phyloP scores from a whole-genome alignment of 2,888 invertebrate species.

The Tyria jacobaeae region DNA sequence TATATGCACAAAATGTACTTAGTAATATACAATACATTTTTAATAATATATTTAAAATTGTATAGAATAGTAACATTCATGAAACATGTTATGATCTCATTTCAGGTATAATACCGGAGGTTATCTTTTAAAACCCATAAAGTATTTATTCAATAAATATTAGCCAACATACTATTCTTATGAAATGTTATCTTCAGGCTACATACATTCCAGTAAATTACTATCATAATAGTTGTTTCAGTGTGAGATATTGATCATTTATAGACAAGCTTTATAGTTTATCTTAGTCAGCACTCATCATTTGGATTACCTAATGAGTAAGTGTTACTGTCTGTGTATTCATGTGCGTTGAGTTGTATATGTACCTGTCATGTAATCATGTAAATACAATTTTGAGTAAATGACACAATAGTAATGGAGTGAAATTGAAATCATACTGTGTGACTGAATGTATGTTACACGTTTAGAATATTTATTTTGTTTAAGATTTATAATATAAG shows the following conservation, averaged over 20 bases:
- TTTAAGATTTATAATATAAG: slow-evolving; percentile 80
- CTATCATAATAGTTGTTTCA: slow-evolving; percentile 68
- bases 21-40: slow-evolving; percentile 68
- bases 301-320: slow-evolving; percentile 65
- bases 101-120: slow-evolving; percentile 69
- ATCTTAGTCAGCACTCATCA: slow-evolving; percentile 72
- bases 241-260: slow-evolving; percentile 74
- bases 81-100: slow-evolving; percentile 79
- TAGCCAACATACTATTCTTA: slow-evolving; percentile 60
- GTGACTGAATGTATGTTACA: slow-evolving; percentile 74
- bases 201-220: slow-evolving; percentile 79
- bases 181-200: slow-evolving; percentile 64
- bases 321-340: slow-evolving; percentile 73
- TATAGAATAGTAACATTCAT: slow-evolving; percentile 68
- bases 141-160: slow-evolving; percentile 62
- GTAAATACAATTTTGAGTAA: slow-evolving; percentile 74
- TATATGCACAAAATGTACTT: slow-evolving; percentile 85
- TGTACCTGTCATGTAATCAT: slow-evolving; percentile 58
- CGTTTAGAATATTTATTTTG: slow-evolving; percentile 81
- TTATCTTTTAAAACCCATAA: slow-evolving; percentile 58
- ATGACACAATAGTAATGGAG: slow-evolving; percentile 58
- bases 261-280: slow-evolving; percentile 76
- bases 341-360: slow-evolving; percentile 70
- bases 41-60: slow-evolving; percentile 62
- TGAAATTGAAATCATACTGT: slow-evolving; percentile 67